These are phyloP conservation scores for Tenualosa ilisha DNA, from an alignment of 2,797 vertebrate species.

Conservation along the genomic window DNA sequence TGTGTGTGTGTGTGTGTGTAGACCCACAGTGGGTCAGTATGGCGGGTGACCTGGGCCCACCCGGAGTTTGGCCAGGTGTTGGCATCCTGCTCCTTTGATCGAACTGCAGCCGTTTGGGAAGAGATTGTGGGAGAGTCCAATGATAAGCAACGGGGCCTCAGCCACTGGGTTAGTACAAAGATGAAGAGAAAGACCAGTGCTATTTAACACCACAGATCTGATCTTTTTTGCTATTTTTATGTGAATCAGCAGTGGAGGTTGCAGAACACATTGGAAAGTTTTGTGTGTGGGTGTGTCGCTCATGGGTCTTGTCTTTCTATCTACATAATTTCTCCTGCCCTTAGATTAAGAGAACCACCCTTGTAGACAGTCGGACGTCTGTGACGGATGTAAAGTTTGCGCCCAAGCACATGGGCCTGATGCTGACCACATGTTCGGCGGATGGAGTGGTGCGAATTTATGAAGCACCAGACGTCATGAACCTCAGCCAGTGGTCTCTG, in stretches of 20 bases:
- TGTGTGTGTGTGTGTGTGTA: conserved; percentile 49
- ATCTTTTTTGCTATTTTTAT: not conserved
- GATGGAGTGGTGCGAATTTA: conserved; percentile 96
- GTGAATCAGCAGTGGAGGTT: not conserved
- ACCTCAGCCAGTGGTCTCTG: conserved; percentile 97
- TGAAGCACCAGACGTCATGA: conserved; percentile 97
- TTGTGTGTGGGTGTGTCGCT: not conserved
- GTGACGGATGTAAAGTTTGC: conserved; percentile 99
- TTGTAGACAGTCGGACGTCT: conserved; percentile 96
- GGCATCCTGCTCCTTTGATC: conserved; percentile 95
- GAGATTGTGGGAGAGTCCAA: conserved; percentile 99
- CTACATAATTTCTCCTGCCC: not conserved
- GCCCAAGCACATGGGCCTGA: conserved; percentile 97
- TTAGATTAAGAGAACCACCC: conserved; percentile 95
- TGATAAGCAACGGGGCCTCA: conserved; percentile 94
- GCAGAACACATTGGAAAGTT: not conserved
- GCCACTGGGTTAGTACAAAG: conserved; percentile 87
- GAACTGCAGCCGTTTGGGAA: conserved; percentile 98
- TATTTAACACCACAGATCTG: not conserved
- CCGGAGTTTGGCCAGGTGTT: conserved; percentile 98
- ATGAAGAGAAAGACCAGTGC: not conserved
- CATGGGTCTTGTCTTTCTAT: not conserved
- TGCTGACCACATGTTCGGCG: conserved; percentile 95
- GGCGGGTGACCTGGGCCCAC: conserved; percentile 98
- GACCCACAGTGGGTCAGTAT: conserved; percentile 97